Conservation (phyloP, 2,797 vertebrate species). For the Sphenopsis melanotis region DNA sequence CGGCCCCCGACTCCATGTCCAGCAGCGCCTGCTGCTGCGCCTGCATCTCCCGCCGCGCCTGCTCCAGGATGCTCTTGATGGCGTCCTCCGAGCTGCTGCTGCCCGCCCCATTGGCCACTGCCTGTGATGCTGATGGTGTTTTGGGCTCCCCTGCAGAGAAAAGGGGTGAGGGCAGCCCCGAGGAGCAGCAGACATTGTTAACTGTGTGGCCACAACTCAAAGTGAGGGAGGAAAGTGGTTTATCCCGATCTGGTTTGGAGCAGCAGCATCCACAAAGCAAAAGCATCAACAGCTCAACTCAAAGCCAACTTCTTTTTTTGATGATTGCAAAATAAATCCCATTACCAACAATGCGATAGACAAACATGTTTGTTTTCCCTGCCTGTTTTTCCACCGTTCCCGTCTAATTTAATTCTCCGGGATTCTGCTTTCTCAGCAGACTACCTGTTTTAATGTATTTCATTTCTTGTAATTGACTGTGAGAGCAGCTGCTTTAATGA, state of each 20-base stretch:
- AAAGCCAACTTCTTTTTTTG: not conserved
- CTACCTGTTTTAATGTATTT: conserved; percentile 49
- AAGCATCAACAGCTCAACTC: not conserved
- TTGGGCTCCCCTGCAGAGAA: conserved; percentile 81
- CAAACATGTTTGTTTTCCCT: conserved; percentile 52
- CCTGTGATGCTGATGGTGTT: conserved; percentile 66
- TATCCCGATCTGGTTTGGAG: fast-evolving
- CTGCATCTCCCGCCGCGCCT: conserved; percentile 92
- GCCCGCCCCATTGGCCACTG: conserved; percentile 62
- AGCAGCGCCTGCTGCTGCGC: conserved; percentile 91
- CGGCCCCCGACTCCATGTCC: conserved; percentile 85
- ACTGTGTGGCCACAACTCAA: fast-evolving
- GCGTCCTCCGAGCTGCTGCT: conserved; percentile 82
- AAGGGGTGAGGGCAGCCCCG: not conserved
- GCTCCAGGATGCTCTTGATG: conserved; percentile 94
- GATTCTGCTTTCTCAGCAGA: conserved; percentile 65
- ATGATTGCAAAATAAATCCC: conserved; percentile 10
- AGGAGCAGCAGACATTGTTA: fast-evolving
- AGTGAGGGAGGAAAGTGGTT: not conserved
- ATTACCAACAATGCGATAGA: not conserved
- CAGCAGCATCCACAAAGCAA: not conserved
- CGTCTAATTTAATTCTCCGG: conserved; percentile 14
- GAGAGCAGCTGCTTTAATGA: conserved; percentile 42
- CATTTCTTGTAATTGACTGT: conserved; percentile 42
- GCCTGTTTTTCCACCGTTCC: conserved; percentile 33